Percentiles rank a stretch among this genome's conserved stretches.
These are phyloP conservation scores for Lacanobia wlatinum DNA, from an alignment of 2,888 invertebrate species.

Conservation along the genomic window DNA sequence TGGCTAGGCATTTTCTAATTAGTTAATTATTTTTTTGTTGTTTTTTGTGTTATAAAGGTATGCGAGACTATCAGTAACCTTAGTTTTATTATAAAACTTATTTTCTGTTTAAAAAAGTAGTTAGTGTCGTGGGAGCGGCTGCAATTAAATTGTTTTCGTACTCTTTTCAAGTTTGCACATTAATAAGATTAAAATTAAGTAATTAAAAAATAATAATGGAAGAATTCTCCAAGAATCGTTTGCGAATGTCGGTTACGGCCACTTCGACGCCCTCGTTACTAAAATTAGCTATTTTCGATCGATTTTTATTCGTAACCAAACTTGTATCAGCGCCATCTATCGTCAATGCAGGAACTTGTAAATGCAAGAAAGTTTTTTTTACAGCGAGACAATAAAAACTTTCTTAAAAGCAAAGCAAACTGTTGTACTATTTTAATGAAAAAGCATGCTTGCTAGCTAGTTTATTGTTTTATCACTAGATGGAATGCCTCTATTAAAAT, in stretches of 20 bases:
- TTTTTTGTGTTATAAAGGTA: slow-evolving; percentile 27
- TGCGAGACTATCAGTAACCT: slow-evolving; percentile 18
- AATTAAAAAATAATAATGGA: neutral
- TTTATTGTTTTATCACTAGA: no score
- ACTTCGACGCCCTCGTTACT: slow-evolving; percentile 5
- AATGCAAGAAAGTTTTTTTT: no score
- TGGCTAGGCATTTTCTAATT: slow-evolving; percentile 18
- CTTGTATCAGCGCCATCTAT: slow-evolving; percentile 40
- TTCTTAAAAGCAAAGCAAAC: no score
- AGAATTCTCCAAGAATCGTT: neutral
- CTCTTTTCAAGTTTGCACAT: neutral
- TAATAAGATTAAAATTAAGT: neutral
- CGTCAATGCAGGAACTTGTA: no score
- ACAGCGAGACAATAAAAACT: no score
- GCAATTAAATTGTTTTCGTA: neutral
- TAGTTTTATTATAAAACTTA: neutral
- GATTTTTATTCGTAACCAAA: neutral
- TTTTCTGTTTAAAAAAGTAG: slow-evolving; percentile 2
- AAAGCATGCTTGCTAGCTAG: no score
- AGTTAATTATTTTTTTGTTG: slow-evolving; percentile 19
- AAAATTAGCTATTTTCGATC: slow-evolving; percentile 18
- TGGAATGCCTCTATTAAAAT: no score
- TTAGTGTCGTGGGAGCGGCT: slow-evolving; percentile 18
- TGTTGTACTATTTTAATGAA: no score
- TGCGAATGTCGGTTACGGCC: neutral